Percentiles rank a stretch among this genome's conserved stretches.
These are phyloP conservation scores for Brachypalpus laphriformis DNA, from an alignment of 2,888 invertebrate species.

Conservation along the genomic window DNA sequence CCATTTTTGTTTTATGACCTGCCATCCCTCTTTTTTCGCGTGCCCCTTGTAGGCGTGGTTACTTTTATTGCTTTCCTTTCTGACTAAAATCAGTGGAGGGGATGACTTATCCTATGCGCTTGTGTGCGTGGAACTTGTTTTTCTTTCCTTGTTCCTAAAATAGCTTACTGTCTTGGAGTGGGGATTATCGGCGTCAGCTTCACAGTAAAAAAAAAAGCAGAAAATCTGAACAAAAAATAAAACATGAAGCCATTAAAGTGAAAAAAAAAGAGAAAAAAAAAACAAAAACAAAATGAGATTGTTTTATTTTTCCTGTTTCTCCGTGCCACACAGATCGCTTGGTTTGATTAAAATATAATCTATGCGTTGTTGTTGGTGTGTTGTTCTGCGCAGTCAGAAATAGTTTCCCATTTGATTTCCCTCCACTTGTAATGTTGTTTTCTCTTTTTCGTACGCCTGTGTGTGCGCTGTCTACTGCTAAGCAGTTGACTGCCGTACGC, in stretches of 20 bases:
- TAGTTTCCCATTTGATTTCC: constrained; percentile 49
- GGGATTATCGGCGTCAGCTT: constrained; percentile 53
- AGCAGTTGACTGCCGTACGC: constrained; percentile 39
- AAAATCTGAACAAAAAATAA: constrained; percentile 38
- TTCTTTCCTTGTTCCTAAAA: constrained; percentile 9
- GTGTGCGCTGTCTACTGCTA: neutral
- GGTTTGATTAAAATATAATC: constrained; percentile 22
- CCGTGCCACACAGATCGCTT: neutral
- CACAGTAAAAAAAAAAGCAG: neutral
- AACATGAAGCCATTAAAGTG: constrained; percentile 13
- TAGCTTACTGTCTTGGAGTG: constrained; percentile 11
- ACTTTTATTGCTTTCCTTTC: constrained; percentile 1
- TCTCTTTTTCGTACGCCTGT: constrained; percentile 22
- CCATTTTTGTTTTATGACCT: constrained; percentile 43
- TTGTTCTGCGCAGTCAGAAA: constrained; percentile 60
- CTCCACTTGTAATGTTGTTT: constrained; percentile 29
- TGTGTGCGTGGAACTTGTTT: constrained; percentile 44
- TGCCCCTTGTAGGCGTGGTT: constrained; percentile 9
- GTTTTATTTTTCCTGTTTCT: neutral
- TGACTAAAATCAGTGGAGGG: constrained; percentile 7
- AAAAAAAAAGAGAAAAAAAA: constrained; percentile 49
- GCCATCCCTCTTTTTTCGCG: constrained; percentile 24
- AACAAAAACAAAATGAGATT: constrained; percentile 41
- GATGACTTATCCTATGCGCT: constrained; percentile 28
- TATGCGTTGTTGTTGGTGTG: constrained; percentile 3